Percentiles rank a stretch among this genome's conserved stretches.
Evolutionary conservation across 1,140 invertebrate species (phyloP).

Genomic region (Scylla paramamosain): DNA sequence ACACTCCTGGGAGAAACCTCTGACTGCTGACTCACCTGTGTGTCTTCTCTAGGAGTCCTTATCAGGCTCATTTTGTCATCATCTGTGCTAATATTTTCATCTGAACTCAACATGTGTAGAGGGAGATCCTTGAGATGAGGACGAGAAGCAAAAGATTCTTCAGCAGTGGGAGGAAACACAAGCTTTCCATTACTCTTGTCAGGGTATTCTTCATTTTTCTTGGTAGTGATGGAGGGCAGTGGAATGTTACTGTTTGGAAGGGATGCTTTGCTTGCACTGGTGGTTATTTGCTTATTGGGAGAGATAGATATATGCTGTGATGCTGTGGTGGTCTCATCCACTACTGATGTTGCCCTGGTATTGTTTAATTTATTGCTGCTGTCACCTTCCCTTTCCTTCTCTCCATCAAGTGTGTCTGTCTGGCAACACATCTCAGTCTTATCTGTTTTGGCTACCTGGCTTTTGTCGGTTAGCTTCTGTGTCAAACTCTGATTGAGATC

Average conservation of each 20-base stretch:
- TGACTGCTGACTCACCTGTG: neutral
- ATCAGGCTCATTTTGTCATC: neutral
- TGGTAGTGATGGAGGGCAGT: neutral
- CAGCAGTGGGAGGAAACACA: neutral
- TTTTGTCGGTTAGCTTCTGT: conserved; percentile 16
- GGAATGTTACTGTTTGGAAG: neutral
- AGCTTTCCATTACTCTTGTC: neutral
- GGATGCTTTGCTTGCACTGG: neutral
- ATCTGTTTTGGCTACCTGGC: neutral
- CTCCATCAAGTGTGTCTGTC: conserved; percentile 12
- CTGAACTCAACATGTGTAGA: neutral
- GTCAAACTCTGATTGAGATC: conserved; percentile 51
- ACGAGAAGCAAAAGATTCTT: neutral
- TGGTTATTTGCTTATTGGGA: neutral
- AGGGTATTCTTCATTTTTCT: neutral
- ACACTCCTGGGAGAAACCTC: neutral
- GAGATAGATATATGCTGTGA: neutral
- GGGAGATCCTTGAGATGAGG: neutral
- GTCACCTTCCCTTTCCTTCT: neutral
- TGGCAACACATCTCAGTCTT: conserved; percentile 41
- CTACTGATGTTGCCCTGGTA: neutral
- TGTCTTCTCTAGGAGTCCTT: neutral
- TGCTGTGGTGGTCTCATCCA: neutral
- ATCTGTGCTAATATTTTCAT: conserved; percentile 23
- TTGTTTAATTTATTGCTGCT: neutral